Evolutionary conservation across 1,140 invertebrate species (phyloP), one percentile per base, ranked within the genome.

Genomic region (Whitmania pigra): DNA sequence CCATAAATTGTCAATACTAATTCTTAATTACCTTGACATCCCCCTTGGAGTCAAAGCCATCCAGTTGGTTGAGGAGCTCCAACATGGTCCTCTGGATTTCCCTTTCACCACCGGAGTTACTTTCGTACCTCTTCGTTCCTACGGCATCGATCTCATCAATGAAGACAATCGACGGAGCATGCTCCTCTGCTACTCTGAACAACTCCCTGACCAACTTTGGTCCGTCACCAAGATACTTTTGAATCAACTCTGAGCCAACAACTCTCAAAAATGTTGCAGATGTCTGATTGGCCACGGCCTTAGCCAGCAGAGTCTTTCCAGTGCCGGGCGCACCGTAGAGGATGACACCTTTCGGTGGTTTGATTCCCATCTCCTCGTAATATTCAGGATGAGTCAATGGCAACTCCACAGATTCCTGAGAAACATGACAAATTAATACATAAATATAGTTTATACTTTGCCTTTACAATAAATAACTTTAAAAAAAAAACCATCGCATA

Each of bases 111-210:
- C 97, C 97, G 76, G 94, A 99, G 82, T 99, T 99, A 0, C 95
- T 98, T 79, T 99, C 97, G 80, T 99, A 99, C 67, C 85, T 87
- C 85, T 99, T 99, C 27, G 97, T 99, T 69, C 97, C 97, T 53
- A 99, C 93, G 73, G 97, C 97, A 87, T 99, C 97, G 78, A 99
- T 99, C 88, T 99, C 97, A 86, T 99, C 97, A 80, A 99, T 99
- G 81, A 99, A 99, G 0, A 99, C 95, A 83, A 99, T 99, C 0
- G 94, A 97, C 13, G 97, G 96, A 0, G 96, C 94, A 86, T 99
- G 94, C 82, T 99, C 96, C 80, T 99, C 96, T 27, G 97, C 96
- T 13, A 99, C 95, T 78, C 95, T 85, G 83, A 99, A 99, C 20
- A 99, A 82, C 81, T 99, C 97, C 75, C 97, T 85, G 6, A 99